Conservation (phyloP, 2,113 vertebrate genomes). For the Lasiurus borealis region DNA sequence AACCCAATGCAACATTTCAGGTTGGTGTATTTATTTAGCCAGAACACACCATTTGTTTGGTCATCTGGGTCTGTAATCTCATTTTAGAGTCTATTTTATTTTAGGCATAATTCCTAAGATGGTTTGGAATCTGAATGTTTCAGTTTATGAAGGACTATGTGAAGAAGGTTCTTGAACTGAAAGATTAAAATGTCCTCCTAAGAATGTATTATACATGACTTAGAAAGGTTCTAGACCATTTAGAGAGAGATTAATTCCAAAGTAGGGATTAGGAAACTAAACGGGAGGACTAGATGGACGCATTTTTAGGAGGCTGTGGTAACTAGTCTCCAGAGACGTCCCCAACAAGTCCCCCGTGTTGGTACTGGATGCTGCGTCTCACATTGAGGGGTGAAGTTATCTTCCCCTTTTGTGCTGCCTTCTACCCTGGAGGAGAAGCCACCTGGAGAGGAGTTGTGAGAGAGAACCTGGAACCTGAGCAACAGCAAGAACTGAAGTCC, state of each 20-base stretch:
- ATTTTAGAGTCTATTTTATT: not conserved
- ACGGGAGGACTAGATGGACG: not conserved
- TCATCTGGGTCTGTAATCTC: not conserved
- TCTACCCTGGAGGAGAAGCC: not conserved
- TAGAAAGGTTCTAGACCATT: not conserved
- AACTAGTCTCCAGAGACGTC: not conserved
- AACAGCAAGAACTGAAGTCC: not conserved
- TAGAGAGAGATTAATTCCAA: constrained; percentile 3
- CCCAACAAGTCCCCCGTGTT: accelerated
- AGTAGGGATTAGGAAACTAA: not conserved
- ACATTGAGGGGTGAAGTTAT: not conserved
- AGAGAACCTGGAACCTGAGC: not conserved
- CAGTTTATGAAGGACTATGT: not conserved
- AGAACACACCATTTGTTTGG: not conserved
- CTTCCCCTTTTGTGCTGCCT: not conserved
- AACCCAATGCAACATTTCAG: not conserved
- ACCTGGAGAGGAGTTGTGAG: not conserved
- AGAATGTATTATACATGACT: not conserved
- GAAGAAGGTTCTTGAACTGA: not conserved
- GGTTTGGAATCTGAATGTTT: not conserved
- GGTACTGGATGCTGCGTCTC: not conserved
- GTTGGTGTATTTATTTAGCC: not conserved
- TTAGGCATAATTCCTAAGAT: not conserved
- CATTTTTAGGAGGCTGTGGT: not conserved
- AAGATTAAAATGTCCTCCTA: not conserved